These are phyloP conservation scores for Mus minutoides DNA, from an alignment of 2,797 vertebrate species.

Conservation along the genomic window DNA sequence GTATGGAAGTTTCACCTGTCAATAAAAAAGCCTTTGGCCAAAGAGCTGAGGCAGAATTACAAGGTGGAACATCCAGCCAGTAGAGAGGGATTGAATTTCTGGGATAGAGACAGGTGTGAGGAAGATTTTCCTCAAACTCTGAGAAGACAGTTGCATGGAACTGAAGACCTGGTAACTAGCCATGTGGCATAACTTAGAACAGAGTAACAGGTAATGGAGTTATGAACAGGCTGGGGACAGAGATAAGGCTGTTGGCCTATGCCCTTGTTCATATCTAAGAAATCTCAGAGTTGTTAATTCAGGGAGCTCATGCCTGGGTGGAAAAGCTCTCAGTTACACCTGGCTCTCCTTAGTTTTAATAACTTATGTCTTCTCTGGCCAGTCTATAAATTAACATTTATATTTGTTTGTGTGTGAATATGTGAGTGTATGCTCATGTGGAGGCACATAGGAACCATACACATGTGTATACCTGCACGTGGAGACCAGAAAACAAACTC, in stretches of 20 bases:
- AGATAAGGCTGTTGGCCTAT: neutral
- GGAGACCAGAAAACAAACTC: neutral
- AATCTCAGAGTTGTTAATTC: neutral
- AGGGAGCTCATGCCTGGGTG: neutral
- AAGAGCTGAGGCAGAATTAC: neutral
- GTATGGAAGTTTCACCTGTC: too few relatives aligned
- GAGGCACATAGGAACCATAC: neutral
- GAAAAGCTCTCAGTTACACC: neutral
- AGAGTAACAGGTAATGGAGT: neutral
- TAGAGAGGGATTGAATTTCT: neutral
- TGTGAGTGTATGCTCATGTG: neutral
- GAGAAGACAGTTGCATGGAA: neutral
- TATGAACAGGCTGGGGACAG: neutral
- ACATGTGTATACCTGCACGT: too few relatives aligned
- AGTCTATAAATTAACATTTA: neutral
- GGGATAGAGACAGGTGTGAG: neutral
- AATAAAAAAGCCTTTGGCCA: neutral
- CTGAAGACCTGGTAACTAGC: neutral
- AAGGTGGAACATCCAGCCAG: neutral
- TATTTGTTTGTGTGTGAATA: neutral
- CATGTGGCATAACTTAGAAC: neutral
- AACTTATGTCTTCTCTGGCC: conserved; percentile 21
- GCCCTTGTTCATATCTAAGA: neutral
- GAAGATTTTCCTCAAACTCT: neutral
- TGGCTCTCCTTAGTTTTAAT: conserved; percentile 6